A percentile compares a stretch with the other conserved stretches of the same genome.
Conservation (phyloP, 2,113 vertebrate species). For the Laticauda laticaudata region DNA sequence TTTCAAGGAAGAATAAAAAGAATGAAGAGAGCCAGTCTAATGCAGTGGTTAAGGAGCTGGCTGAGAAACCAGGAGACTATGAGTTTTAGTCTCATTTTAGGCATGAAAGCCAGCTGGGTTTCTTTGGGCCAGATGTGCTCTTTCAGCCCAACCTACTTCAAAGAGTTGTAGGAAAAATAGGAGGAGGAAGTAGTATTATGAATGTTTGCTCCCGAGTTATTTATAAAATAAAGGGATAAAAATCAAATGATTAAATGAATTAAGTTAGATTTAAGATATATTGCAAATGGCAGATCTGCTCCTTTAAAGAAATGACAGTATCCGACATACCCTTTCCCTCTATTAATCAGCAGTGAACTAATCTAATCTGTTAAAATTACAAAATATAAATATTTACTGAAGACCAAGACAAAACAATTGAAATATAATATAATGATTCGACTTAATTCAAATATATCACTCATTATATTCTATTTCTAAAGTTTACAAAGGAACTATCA, state of each 20-base stretch:
- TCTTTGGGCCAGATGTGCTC: background rate
- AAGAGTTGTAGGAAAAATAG: background rate
- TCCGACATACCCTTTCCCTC: background rate
- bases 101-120: background rate
- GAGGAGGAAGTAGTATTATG: background rate
- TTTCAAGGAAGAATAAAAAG: background rate
- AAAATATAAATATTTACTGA: background rate
- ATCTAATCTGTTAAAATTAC: background rate
- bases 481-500: background rate
- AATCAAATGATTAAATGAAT: background rate
- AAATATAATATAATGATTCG: background rate
- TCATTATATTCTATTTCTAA: background rate
- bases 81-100: background rate
- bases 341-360: background rate
- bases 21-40: background rate
- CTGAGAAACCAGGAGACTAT: background rate
- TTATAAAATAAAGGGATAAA: background rate
- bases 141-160: background rate
- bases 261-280: background rate
- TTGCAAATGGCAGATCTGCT: background rate
- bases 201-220: background rate
- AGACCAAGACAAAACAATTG: background rate
- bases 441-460: background rate
- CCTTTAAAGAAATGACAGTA: background rate
- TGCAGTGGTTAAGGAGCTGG: background rate